Conservation (phyloP, 2,888 invertebrate species). For the Cantharis lateralis region DNA sequence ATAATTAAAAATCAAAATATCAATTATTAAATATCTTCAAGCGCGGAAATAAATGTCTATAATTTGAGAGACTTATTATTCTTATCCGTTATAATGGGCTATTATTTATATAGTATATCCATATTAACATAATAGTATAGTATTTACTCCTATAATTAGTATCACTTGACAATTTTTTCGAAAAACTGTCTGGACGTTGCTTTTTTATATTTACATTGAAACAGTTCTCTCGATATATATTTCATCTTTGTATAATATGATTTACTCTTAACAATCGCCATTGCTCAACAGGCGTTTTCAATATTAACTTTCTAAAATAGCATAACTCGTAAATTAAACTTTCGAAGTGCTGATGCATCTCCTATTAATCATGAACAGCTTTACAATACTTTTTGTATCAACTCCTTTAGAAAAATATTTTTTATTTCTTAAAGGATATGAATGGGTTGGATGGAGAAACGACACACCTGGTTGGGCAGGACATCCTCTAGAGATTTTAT, state of each 20-base stretch:
- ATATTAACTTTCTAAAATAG: slow-evolving; percentile 32
- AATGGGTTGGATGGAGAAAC: slow-evolving; percentile 85
- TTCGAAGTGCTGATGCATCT: slow-evolving; percentile 44
- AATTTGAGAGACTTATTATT: no score
- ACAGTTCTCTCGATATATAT: background rate
- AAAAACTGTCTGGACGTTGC: no score
- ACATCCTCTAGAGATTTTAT: slow-evolving; percentile 72
- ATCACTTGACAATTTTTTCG: no score
- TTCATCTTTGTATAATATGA: background rate
- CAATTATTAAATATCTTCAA: no score
- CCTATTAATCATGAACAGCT: slow-evolving; percentile 42
- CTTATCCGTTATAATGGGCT: no score
- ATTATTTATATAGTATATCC: no score
- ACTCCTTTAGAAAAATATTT: slow-evolving; percentile 15
- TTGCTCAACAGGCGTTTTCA: slow-evolving; percentile 34
- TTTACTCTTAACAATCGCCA: slow-evolving; percentile 25
- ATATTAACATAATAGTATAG: no score
- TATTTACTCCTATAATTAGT: no score
- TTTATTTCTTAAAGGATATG: slow-evolving; percentile 64
- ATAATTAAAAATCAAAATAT: no score
- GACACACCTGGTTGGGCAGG: slow-evolving; percentile 66
- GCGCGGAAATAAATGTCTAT: no score
- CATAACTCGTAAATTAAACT: slow-evolving; percentile 40
- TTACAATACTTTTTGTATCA: slow-evolving; percentile 25
- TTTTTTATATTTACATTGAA: no score